Conservation (phyloP, 2,888 invertebrate species). For the Aricia artaxerxes region DNA sequence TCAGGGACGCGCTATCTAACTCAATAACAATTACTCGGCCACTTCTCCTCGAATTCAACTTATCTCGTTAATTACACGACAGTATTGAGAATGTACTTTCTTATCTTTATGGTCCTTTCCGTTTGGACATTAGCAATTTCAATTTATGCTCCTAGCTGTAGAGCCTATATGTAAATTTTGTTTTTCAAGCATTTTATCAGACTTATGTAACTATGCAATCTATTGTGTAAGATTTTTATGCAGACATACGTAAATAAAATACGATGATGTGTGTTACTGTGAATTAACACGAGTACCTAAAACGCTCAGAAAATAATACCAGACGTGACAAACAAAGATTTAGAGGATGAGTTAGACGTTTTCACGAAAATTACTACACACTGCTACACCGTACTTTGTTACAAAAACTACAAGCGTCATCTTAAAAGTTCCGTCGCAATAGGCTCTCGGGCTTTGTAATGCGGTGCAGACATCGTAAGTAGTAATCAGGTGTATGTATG, state of each 20-base stretch:
- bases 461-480: conserved; percentile 55
- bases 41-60: conserved; percentile 37
- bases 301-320: background rate
- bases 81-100: background rate
- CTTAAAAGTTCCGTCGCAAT: conserved; percentile 38
- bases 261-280: background rate
- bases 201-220: background rate
- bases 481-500: conserved; percentile 57
- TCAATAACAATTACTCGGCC: conserved; percentile 49
- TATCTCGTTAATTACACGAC: conserved; percentile 19
- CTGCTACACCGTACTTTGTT: background rate
- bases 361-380: background rate
- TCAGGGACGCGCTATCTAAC: conserved; percentile 73
- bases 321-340: no score
- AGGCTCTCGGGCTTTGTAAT: conserved; percentile 42
- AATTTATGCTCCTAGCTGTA: background rate
- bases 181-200: background rate
- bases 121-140: conserved; percentile 1
- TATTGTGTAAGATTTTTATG: background rate
- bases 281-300: background rate
- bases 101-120: background rate
- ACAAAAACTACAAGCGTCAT: conserved; percentile 34
- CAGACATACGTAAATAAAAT: no score
- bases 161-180: background rate
- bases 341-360: background rate